Base-by-base conservation (phyloP, 2,797 vertebrate genomes). In the Sebastes trivittatus region DNA sequence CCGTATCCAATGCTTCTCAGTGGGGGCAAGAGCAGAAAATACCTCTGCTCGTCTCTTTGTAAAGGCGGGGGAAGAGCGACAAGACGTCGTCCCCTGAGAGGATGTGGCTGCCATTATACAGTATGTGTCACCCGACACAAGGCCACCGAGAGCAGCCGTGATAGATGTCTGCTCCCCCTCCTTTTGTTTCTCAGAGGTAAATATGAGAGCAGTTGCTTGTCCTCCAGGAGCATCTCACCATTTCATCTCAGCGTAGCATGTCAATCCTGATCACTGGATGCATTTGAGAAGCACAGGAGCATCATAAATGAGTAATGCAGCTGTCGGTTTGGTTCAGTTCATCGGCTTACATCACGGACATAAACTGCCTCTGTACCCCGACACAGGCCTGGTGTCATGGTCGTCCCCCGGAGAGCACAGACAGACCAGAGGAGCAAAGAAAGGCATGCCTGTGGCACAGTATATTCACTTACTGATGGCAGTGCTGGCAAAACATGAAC, bases 121-220 rank as follows among this genome's bases (percentile, higher is more conserved):
- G 36, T 92, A 87, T 89, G 76, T 83, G 87, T 90, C 89, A 90
- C 86, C 87, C 91, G 93, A 90, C 88, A 90, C 88, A 86, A 72
- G 29, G 60, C 55, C 18, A 25, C 46, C 18, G 30, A 63, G 82
- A 71, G 36, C 73, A 52, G 66, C 78, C 63, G 52, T 84, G 88
- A 88, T 84, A 67, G 87, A 89, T 42, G 38, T 30, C 11, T 38
- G 25, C 60, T 29, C n/a, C 7, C 5, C 38, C 38, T 42, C 38
- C 70, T 61, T 54, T 30, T 46, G 27, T 55, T 55, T 71, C 68
- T 72, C 25, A 34, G 60, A 34, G 87, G 81, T 81, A 87, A 87
- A 89, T 90, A 81, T 82, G 72, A 72, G 67, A 65, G 67, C 27
- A 22, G 32, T 27, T 68, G n/a, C 56, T 87, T 86, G 78, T 90